A percentile compares a stretch with the other conserved stretches of the same genome.
Conservation (phyloP, 1,140 invertebrate species). For the Teleogryllus occipitalis region DNA sequence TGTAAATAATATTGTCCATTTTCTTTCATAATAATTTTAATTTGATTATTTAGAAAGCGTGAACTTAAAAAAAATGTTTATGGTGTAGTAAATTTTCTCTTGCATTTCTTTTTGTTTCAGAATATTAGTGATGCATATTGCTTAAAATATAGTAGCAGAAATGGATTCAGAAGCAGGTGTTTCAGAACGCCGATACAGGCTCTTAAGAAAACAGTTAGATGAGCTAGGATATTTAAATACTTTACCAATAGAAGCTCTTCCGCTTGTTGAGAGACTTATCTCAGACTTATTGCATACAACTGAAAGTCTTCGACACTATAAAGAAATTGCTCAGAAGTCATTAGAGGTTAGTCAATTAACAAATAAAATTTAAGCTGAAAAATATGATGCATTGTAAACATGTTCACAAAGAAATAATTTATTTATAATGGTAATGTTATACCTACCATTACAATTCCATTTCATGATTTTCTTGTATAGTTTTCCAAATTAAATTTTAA, state of each 20-base stretch:
- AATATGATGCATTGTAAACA: not conserved
- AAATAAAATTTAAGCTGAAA: not conserved
- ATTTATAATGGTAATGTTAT: not conserved
- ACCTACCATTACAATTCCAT: not conserved
- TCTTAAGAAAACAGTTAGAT: constrained; percentile 52
- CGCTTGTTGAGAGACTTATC: constrained; percentile 63
- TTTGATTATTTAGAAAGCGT: no score
- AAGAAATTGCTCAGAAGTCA: constrained; percentile 57
- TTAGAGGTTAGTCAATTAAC: constrained; percentile 38
- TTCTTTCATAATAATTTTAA: no score
- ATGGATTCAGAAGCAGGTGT: constrained; percentile 20
- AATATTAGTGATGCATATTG: no score
- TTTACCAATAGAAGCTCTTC: constrained; percentile 60
- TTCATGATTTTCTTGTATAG: not conserved
- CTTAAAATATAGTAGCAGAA: not conserved
- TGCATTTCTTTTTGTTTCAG: no score
- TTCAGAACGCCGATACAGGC: constrained; percentile 38
- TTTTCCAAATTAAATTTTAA: not conserved
- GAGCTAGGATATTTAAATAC: constrained; percentile 63
- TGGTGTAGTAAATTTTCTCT: no score
- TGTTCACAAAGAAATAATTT: not conserved
- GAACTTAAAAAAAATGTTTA: no score
- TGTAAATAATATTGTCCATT: no score
- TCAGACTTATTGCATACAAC: constrained; percentile 70
- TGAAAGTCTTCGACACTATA: constrained; percentile 67